Percentiles rank a stretch among this genome's conserved stretches.
Conservation (phyloP, 2,888 invertebrate genomes). For the Agapetus fuscipes region DNA sequence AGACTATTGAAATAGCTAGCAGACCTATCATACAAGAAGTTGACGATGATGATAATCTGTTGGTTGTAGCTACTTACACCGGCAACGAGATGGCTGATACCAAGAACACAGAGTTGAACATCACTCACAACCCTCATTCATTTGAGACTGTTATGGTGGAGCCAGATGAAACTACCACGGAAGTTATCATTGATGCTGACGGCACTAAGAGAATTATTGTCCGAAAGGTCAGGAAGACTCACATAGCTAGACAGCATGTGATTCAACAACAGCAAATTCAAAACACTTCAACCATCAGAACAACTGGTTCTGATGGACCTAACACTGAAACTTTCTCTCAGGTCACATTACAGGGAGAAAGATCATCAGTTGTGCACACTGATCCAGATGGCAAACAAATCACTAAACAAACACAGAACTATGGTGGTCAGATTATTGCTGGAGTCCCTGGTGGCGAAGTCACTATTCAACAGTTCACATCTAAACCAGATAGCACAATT, state of each 20-base stretch:
- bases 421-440: conserved; percentile 53
- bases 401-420: conserved; percentile 52
- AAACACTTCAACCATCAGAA: conserved; percentile 44
- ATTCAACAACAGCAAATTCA: conserved; percentile 52
- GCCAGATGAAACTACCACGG: conserved; percentile 74
- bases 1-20: conserved; percentile 64
- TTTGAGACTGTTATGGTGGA: conserved; percentile 76
- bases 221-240: conserved; percentile 58
- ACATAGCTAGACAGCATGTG: conserved; percentile 56
- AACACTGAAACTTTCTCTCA: conserved; percentile 57
- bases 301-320: conserved; percentile 46
- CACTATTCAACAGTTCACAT: conserved; percentile 55
- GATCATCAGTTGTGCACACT: conserved; percentile 47
- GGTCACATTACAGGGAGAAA: conserved; percentile 56
- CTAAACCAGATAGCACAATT: conserved; percentile 50
- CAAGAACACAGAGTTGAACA: conserved; percentile 58
- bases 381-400: conserved; percentile 53
- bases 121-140: conserved; percentile 64
- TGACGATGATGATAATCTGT: conserved; percentile 50
- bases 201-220: conserved; percentile 74
- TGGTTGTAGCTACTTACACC: conserved; percentile 65
- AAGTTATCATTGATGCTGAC: conserved; percentile 71
- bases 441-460: conserved; percentile 54
- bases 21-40: conserved; percentile 44
- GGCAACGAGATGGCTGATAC: conserved; percentile 36